Percentiles rank a stretch among this genome's conserved stretches.
These are phyloP conservation scores for Anthopleura xanthogrammica DNA, from an alignment of 92 coral and sea anemone genomes.

Conservation along the genomic window DNA sequence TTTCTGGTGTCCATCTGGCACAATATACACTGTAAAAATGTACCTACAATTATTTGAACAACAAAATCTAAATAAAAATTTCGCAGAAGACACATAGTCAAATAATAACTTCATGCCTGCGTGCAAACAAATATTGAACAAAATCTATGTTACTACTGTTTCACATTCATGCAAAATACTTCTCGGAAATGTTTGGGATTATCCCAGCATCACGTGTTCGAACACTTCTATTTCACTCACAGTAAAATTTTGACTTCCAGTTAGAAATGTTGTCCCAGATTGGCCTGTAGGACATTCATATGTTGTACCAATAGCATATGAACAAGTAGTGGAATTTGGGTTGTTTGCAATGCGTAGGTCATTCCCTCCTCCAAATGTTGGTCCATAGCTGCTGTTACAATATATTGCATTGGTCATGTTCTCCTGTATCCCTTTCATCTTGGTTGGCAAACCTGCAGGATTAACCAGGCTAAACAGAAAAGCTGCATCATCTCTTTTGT, in stretches of 20 bases:
- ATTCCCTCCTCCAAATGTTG: constrained; percentile 50
- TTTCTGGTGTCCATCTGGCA: too few species aligned
- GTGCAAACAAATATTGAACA: too few species aligned
- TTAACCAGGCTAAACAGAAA: constrained; percentile 54
- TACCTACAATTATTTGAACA: too few species aligned
- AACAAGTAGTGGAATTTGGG: constrained; percentile 31
- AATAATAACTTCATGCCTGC: too few species aligned
- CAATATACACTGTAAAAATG: too few species aligned
- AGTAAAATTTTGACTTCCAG: constrained; percentile 42
- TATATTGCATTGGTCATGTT: too few species aligned
- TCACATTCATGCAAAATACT: too few species aligned
- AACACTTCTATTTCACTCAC: constrained; percentile 58
- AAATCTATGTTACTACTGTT: too few species aligned
- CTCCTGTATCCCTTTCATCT: too few species aligned
- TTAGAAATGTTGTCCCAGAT: constrained; percentile 23
- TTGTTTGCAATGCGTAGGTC: constrained; percentile 34
- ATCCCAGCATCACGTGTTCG: constrained; percentile 15
- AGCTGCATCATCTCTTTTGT: constrained; percentile 19
- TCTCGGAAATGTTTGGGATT: neutral
- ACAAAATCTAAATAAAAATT: too few species aligned
- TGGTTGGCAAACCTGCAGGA: constrained; percentile 31
- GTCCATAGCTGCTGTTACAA: constrained; percentile 43
- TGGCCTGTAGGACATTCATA: constrained; percentile 53
- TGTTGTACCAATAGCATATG: constrained; percentile 12
- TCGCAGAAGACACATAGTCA: too few species aligned